Evolutionary conservation across 2,113 vertebrate species (phyloP).

Genomic region (Isichthys henryi): DNA sequence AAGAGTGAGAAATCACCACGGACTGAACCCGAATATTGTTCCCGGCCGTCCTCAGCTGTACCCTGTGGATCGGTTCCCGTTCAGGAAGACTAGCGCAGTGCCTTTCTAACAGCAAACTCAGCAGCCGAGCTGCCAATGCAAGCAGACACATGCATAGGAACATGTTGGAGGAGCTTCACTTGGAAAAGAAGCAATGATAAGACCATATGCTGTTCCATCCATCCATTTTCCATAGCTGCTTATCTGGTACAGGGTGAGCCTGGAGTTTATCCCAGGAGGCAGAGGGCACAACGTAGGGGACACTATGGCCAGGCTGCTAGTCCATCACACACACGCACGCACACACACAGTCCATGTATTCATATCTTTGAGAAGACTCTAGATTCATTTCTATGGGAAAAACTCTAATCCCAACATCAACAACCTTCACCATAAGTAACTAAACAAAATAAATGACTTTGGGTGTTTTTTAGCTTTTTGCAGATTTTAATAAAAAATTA

Average conservation of each 20-base stretch:
- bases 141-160: not conserved
- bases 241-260: not conserved
- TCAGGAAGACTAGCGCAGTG: not conserved
- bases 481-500: not conserved
- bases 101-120: not conserved
- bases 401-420: too few relatives aligned
- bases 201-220: not conserved
- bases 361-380: not conserved
- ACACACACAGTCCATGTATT: not conserved
- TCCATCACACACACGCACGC: not conserved
- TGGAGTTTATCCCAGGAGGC: not conserved
- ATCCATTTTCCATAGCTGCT: not conserved
- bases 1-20: not conserved
- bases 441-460: not conserved
- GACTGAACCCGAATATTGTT: not conserved
- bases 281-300: not conserved
- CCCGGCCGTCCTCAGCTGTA: not conserved
- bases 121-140: not conserved
- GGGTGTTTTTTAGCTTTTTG: not conserved
- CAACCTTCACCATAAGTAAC: not conserved
- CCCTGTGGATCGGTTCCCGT: not conserved
- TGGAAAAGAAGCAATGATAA: not conserved
- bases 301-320: not conserved
- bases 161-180: not conserved
- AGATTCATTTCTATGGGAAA: too few relatives aligned